These are phyloP conservation scores for Nautilus pompilius DNA, from an alignment of 1,140 invertebrate genomes.

Conservation along the genomic window DNA sequence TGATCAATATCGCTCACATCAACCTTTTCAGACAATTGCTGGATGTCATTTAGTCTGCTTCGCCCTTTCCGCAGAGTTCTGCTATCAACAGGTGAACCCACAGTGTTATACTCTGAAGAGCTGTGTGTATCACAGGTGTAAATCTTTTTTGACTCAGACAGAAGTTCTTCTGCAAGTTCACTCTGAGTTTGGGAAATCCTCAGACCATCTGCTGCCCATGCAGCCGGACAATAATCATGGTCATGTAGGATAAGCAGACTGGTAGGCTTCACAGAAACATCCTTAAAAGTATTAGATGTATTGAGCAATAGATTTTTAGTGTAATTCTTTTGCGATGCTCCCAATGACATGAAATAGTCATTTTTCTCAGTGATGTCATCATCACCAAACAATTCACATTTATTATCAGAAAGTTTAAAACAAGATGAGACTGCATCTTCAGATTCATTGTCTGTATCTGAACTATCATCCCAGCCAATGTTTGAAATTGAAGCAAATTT, in stretches of 20 bases:
- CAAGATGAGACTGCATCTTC: constrained; percentile 7
- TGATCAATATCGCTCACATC: constrained; percentile 1
- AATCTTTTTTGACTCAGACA: constrained; percentile 7
- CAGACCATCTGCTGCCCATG: background rate
- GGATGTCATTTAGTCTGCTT: background rate
- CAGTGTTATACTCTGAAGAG: constrained; percentile 4
- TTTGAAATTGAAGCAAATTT: constrained; percentile 37
- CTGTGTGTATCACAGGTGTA: background rate
- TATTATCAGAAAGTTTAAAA: background rate
- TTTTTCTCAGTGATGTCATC: constrained; percentile 10
- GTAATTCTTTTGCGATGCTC: background rate
- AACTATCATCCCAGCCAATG: constrained; percentile 3
- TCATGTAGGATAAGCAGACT: constrained; percentile 30
- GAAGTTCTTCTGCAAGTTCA: constrained; percentile 4
- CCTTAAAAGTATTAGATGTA: background rate
- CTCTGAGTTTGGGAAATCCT: constrained; percentile 7
- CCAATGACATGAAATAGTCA: constrained; percentile 6
- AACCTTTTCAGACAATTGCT: background rate
- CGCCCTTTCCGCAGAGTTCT: background rate
- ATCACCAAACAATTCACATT: constrained; percentile 1
- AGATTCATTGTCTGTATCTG: background rate
- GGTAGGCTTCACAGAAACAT: background rate
- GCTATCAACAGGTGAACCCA: background rate
- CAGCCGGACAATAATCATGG: constrained; percentile 42
- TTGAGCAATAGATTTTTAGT: background rate